Evolutionary conservation across 2,888 invertebrate species (phyloP), one percentile per base, ranked within the genome.

Genomic region (Pollenia angustigena): DNA sequence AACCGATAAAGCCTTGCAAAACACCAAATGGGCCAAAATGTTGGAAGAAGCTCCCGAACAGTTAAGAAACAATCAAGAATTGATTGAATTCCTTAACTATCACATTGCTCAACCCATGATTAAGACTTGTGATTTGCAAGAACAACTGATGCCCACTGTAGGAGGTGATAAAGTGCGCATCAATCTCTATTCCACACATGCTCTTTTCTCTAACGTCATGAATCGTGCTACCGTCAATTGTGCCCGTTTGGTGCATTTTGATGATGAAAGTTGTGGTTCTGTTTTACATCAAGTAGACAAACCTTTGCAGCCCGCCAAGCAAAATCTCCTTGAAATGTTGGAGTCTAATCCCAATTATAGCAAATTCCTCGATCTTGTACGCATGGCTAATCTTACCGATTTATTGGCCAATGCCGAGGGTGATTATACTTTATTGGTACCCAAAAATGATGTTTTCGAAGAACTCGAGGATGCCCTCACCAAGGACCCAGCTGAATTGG

Each of bases 181-280:
- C 56, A 95, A 96, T 90, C 93, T 95, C 14, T 95, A 95, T 90
- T 94, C 94, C 69, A 95, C 94, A 18, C 93, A 95, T 85, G 94
- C 95, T 3, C 90, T 95, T 50, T 95, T 95, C 89, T 93, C 94
- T 40, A 94, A 94, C 87, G 93, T 95, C 1, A 94, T 94, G 90
- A 94, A 95, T 88, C 94, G 95, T 71, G 95, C 95, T 1, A 96
- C 96, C 0, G 95, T 95, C 0, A 96, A 96, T 90, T 96, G 96
- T 91, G 96, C 95, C 1, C 93, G 95, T 10, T 90, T 96, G 12
- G 93, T 94, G 1, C 94, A 94, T 88, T 94, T 94, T 80, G 95
- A 96, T 88, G 94, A 95, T 85, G 94, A 95, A 90, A 95, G 95
- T 48, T 96, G 96, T 89, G 96, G 96, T 80, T 95, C 95, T 0